Base-by-base conservation (phyloP, 2,113 vertebrate genomes). In the Xyliphius kryptos region DNA sequence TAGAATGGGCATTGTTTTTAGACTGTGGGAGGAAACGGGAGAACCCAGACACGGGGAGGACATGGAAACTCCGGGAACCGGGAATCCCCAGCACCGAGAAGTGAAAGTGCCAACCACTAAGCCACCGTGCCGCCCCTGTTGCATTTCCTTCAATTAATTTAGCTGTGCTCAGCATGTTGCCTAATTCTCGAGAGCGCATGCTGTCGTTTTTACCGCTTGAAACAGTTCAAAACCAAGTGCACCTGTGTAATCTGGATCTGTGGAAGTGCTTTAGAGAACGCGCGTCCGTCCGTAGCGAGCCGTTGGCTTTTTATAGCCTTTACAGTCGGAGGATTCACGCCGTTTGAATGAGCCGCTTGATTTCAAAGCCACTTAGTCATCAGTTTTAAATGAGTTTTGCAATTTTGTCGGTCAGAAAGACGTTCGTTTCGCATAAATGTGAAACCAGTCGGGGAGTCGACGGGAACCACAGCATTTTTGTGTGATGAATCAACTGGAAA, bases 381-480 rank as follows among this genome's bases (percentile, higher is more conserved):
- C 26, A 56, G 41, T 56, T 49, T 48, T 3, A 48, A 19, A 40
- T 48, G 44, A 59, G 43, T 52, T 61, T 40, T 9, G 17, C 38
- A 48, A 56, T 65, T 65, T 48, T 38, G 48, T 67, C 36, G 13
- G 48, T 49, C 11, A 20, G 17, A 43, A n/a, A 51, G 53, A 56
- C 36, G 53, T 17, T 19, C 47, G 38, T 32, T 51, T 51, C 19
- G 6, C 20, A 40, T 57, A 49, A 51, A 65, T 56, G 46, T n/a
- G 43, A 66, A 58, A 66, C 19, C 63, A 58, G 63, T 43, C 11
- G 38, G 63, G 47, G 63, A 66, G 63, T 58, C 26, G 54, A 43
- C 47, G 16, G 20, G 22, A 52, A 52, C 64, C 56, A 13, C 64
- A 67, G 21, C 64, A 67, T 67, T 67, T 67, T 67, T 67, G 48